Evolutionary conservation across 1,140 invertebrate genomes (phyloP), one percentile per base, ranked within the genome.

Genomic region (Condylostylus longicornis): DNA sequence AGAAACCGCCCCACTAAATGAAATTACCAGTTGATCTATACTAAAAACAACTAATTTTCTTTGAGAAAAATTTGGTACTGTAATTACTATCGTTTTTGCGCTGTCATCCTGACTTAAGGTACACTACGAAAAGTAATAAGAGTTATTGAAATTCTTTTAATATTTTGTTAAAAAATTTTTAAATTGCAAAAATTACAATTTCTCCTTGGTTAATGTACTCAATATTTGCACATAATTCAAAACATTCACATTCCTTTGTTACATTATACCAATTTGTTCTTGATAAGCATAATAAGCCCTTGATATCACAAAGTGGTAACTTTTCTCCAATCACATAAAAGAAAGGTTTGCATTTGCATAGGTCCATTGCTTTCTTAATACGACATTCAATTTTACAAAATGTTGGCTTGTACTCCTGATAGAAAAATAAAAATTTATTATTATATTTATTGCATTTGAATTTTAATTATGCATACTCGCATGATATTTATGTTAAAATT

Each of bases 21-120:
- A 58, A 44, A 58, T 48, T 17, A 58, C 45, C 35, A 58, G 32
- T 37, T 58, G 54, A 45, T 58, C 54, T 8, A 45, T 43, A 31
- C 54, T 58, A 19, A 57, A 57, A 4, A 58, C 52, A 9, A 58
- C 54, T 14, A 52, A 44, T 3, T 53, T 48, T 28, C 51, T 54
- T 31, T 58, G 51, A 15, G 47, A 52, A 45, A 57, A 51, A 34
- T 47, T 53, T 18, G 54, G 49, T 19, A 57, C 14, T 10, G 46
- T 42, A 35, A 52, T 27, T 18, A 49, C 44, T 12, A 56, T 36
- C 23, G 51, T 48, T 5, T 53, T 37, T 1, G 48, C 46, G 4
- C 54, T 46, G 20, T 57, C 54, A 17, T 54, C 54, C 30, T 48
- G 39, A 9, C 44, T 42, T 18, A 40, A 23, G 22, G 10, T 6